These are phyloP conservation scores for Drosophila borealis DNA, from an alignment of 2,888 invertebrate genomes.

Conservation along the genomic window DNA sequence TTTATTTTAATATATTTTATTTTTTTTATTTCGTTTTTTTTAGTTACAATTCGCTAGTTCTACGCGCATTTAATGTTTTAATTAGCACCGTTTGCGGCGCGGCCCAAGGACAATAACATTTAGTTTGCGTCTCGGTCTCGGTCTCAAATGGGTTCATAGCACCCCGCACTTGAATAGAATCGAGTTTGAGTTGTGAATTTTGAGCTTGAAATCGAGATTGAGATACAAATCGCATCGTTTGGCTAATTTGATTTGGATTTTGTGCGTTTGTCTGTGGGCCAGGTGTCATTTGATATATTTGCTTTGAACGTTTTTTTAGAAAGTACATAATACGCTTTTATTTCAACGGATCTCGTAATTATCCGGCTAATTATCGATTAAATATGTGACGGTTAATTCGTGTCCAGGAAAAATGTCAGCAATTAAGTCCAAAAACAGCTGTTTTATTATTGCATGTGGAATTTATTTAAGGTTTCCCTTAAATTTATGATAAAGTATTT, in stretches of 20 bases:
- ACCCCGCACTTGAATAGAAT: constrained; percentile 41
- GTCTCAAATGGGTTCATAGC: constrained; percentile 44
- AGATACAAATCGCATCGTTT: constrained; percentile 53
- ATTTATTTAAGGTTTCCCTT: neutral
- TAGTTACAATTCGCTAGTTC: constrained; percentile 36
- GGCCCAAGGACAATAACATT: constrained; percentile 57
- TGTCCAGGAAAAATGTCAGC: constrained; percentile 11
- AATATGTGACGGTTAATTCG: constrained; percentile 23
- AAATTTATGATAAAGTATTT: no score
- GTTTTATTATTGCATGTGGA: neutral
- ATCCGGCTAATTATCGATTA: constrained; percentile 53
- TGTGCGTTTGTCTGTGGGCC: constrained; percentile 35
- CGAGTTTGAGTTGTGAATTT: constrained; percentile 14
- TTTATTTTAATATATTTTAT: neutral
- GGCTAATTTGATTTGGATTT: constrained; percentile 52
- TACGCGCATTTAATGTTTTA: constrained; percentile 75
- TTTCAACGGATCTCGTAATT: constrained; percentile 26
- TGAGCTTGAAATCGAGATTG: constrained; percentile 11
- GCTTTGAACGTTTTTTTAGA: constrained; percentile 54
- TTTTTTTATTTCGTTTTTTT: constrained; percentile 2
- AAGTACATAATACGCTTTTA: constrained; percentile 48
- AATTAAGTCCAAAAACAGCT: neutral
- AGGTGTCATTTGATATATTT: constrained; percentile 61
- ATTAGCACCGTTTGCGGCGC: constrained; percentile 60
- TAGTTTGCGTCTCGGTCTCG: constrained; percentile 10